Evolutionary conservation across 2,888 invertebrate genomes (phyloP), one percentile per base, ranked within the genome.

Genomic region (Pseudeuparius sepicola): DNA sequence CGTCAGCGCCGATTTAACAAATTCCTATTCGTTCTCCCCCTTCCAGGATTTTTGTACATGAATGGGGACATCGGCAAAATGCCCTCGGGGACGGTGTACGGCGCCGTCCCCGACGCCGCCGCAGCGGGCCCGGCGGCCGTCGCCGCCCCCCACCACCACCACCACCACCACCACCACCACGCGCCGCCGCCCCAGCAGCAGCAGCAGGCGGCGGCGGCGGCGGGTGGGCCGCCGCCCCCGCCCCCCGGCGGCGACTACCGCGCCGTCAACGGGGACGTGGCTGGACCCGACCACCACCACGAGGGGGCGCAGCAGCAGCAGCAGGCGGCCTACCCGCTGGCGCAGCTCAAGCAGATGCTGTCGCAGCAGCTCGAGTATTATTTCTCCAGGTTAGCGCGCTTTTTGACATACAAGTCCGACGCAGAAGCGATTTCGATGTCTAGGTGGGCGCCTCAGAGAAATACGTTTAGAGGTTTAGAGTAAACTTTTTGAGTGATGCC

Each of bases 341-440:
- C 82, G 49, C 78, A 83, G 62, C 68, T 87, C 28, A 80, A 82
- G 63, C 75, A 75, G 54, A 71, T 80, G 73, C 72, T 89, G 53
- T 79, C 80, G 49, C 73, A 75, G 36, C 88, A 88, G 63, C 71
- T 89, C 53, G 87, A 89, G 65, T 87, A 86, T 61, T 89, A 88
- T 64, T 88, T 89, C 66, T 87, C 86, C 53, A 78, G 85, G 86
- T 86, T n/a, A n/a, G n/a, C n/a, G n/a, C n/a, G n/a, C n/a, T n/a
- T n/a, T n/a, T n/a, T n/a, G n/a, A n/a, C n/a, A n/a, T n/a, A n/a
- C n/a, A n/a, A n/a, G n/a, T n/a, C n/a, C n/a, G n/a, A n/a, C n/a
- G n/a, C n/a, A n/a, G n/a, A n/a, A n/a, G n/a, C n/a, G n/a, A n/a
- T n/a, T n/a, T n/a, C n/a, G n/a, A n/a, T n/a, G n/a, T n/a, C n/a